Evolutionary conservation across 1,140 invertebrate species (phyloP), one percentile per base, ranked within the genome.

Genomic region (Diorhabda sublineata): DNA sequence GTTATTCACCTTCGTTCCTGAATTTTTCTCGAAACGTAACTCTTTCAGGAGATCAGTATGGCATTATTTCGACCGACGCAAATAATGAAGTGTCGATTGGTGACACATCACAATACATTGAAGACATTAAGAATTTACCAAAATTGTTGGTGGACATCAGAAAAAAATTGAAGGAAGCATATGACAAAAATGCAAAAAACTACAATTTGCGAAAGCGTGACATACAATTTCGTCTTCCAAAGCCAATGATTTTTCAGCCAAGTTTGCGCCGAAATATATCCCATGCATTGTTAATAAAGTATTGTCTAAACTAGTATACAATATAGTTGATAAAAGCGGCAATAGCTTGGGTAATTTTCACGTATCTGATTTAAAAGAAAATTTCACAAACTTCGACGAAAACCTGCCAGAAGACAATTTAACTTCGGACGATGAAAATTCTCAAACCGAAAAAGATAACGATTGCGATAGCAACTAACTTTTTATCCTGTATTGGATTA

Each of bases 191-290:
- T 56, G 41, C 52, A 5, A 43, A 59, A 11, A n/a, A 8, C 8
- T 75, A 70, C 56, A 72, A 75, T 58, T 58, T 75, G 56, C 45
- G 72, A 3, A 71, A 64, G 56, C 8, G 72, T 11, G 45, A 61
- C 52, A 8, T 64, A 3, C 4, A 11, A 75, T 47, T 59, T 68
- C 42, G 66, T 66, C 71, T 7, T 59, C 65, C 42, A 64, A 66
- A 8, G 3, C 56, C 2, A 71, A 69, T n/a, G 65, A 69, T 45
- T 71, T 66, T 70, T 63, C 68, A 1, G 64, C 69, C 7, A 75
- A 75, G 64, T 60, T 75, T 4, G 68, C 66, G 3, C 72, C 74
- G 6, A 73, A 72, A 65, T 72, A 64, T 47, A 61, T 75, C 62
- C 66, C 69, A 45, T 69, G 61, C 64, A 64, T 63, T 6, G 64